Conservation (phyloP, 2,113 vertebrate species). For the Salvelinus namaycush region DNA sequence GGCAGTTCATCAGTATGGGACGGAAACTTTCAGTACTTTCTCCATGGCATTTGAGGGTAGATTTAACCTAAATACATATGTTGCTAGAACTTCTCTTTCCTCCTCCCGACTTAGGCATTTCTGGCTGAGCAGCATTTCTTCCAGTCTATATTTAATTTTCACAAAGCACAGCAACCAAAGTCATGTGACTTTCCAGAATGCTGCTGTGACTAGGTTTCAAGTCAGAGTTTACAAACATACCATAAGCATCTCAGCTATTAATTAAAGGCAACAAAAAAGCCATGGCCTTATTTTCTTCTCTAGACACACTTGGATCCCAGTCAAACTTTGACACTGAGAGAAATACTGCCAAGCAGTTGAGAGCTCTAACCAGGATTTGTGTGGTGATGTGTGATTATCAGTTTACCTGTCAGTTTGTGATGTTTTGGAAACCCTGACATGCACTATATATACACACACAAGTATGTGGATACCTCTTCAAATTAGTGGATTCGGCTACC, state of each 20-base stretch:
- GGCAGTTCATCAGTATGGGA: not conserved
- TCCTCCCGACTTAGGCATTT: not conserved
- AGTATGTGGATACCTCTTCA: no score
- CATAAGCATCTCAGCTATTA: constrained; percentile 21
- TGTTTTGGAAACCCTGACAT: no score
- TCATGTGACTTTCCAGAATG: constrained; percentile 22
- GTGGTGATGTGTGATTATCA: no score
- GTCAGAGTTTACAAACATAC: constrained; percentile 21
- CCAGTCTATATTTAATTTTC: not conserved
- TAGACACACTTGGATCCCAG: constrained; percentile 1
- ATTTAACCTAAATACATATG: not conserved
- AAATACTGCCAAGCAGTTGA: not conserved
- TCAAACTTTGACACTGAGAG: not conserved
- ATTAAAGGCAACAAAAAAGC: constrained; percentile 36
- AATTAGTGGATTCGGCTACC: no score
- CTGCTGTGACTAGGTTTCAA: constrained; percentile 8
- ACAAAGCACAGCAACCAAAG: constrained; percentile 6
- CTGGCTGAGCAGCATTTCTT: not conserved
- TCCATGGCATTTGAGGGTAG: not conserved
- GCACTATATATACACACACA: no score
- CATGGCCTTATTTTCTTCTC: constrained; percentile 21
- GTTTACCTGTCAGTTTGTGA: no score
- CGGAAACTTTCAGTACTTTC: not conserved
- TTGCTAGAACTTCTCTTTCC: not conserved
- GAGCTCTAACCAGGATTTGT: not conserved